Evolutionary conservation across 2,888 invertebrate species (phyloP), one percentile per base, ranked within the genome.

Genomic region (Oscheius sp.): DNA sequence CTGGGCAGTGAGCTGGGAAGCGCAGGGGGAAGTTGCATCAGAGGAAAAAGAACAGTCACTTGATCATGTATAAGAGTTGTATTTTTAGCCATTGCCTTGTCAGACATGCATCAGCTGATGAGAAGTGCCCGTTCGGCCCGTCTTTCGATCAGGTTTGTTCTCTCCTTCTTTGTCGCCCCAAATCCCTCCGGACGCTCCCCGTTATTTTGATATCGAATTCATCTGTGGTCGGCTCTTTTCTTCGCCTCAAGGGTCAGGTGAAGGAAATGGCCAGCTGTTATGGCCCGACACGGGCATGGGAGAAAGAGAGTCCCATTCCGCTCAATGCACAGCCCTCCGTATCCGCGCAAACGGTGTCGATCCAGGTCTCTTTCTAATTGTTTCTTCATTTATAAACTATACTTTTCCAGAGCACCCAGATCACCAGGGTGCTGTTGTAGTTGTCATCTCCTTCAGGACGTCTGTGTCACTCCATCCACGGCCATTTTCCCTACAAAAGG

Each of bases 81-180:
- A 51, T 58, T 76, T 81, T 42, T 74, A 79, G 81, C 81, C 1
- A 79, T 81, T 60, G 81, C 81, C 5, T 60, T 81, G 5, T 81
- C 81, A n/a, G 81, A 81, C 74, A 81, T 81, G 81, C 79, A 81
- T 58, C 79, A 81, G 48, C 73, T 81, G 60, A 79, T 81, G 79
- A 65, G 75, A 62, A 77, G 78, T 42, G 78, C 81, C 9, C 68
- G 81, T 29, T 79, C 81, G 10, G 78, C 75, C 33, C 60, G 76
- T 13, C 73, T 74, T 53, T 76, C 75, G n/a, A 75, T 76, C 50
- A 78, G 81, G 81, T 73, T 51, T 21, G 51, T 35, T 55, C 65
- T 21, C 55, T 59, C 35, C 11, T 33, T 59, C 35, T 59, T 1
- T 59, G 1, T 33, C 35, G 29, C 37, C 33, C n/a, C 33, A 5